These are phyloP conservation scores for Podilymbus podiceps DNA, from an alignment of 2,113 vertebrate species.

Conservation along the genomic window DNA sequence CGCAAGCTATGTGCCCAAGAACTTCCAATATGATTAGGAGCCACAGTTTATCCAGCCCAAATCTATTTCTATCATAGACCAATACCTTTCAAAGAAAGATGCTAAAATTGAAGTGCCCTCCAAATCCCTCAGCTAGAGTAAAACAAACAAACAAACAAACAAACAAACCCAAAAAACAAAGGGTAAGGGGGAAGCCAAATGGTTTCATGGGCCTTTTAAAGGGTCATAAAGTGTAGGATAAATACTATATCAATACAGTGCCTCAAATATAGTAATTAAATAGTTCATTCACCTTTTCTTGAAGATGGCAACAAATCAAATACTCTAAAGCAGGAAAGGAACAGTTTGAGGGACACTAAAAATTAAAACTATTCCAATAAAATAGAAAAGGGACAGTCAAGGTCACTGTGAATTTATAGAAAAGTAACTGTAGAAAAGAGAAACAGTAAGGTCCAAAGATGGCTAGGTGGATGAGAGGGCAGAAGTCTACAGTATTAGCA, in stretches of 20 bases:
- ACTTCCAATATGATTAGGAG: neutral
- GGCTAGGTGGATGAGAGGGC: neutral
- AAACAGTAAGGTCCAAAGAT: neutral
- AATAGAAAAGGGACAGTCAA: neutral
- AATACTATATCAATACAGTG: neutral
- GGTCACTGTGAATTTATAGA: neutral
- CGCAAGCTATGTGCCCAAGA: neutral
- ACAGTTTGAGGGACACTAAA: neutral
- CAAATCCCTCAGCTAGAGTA: neutral
- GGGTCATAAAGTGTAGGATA: neutral
- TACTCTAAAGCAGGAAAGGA: neutral
- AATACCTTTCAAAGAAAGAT: neutral
- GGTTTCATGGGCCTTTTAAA: neutral
- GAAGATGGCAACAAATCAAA: neutral
- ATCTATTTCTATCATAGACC: neutral
- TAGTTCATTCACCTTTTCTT: neutral
- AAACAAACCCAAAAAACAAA: too few relatives aligned
- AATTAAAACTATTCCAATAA: neutral
- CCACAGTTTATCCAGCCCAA: neutral
- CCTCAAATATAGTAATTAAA: neutral
- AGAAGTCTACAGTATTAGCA: neutral
- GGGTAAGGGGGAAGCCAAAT: accelerated
- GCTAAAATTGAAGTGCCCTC: neutral
- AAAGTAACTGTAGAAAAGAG: neutral
- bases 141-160: neutral